Evolutionary conservation across 2,113 vertebrate genomes (phyloP), one percentile per base, ranked within the genome.

Genomic region (Pterocles burchelli): DNA sequence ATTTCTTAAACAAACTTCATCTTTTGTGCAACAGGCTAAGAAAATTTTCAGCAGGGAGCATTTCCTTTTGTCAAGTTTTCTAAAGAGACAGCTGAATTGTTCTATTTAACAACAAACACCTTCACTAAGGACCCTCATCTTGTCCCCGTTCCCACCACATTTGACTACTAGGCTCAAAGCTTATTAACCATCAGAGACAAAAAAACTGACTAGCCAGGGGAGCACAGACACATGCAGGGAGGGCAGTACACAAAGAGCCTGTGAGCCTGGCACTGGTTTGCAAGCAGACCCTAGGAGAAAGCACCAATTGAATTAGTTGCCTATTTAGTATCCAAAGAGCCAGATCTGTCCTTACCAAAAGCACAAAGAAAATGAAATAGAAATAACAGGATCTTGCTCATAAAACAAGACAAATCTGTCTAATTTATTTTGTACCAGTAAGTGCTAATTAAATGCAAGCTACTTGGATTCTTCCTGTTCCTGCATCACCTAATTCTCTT

Each of bases 31-130:
- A 98, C 98, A 98, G 98, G 98, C 99, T 99, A 99, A 99, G 99
- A 99, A 99, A 99, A 99, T 99, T 98, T 99, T 99, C 99, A 98
- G 99, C 98, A 97, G 99, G 99, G 98, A 99, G 99, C 98, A 99
- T 99, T 99, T 98, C 98, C 99, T 99, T 99, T 99, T 99, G 99
- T 99, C 98, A 98, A 98, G 98, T 98, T 99, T 99, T 99, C 98
- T 99, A 99, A 99, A 99, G 99, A 99, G 98, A 99, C 98, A 98
- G 98, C 98, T 98, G 99, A 99, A 99, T 99, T 99, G 99, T 99
- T 99, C 99, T 99, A 99, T 99, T 99, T 99, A 99, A 99, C 99
- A 98, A 99, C 99, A 99, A 99, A 99, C 99, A 99, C 98, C 99
- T 99, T 99, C 98, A 98, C 98, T 99, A 98, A 99, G 98, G 98